Percentiles rank a stretch among this genome's conserved stretches.
These are phyloP conservation scores for Aricia artaxerxes DNA, from an alignment of 2,888 invertebrate species.

Conservation along the genomic window DNA sequence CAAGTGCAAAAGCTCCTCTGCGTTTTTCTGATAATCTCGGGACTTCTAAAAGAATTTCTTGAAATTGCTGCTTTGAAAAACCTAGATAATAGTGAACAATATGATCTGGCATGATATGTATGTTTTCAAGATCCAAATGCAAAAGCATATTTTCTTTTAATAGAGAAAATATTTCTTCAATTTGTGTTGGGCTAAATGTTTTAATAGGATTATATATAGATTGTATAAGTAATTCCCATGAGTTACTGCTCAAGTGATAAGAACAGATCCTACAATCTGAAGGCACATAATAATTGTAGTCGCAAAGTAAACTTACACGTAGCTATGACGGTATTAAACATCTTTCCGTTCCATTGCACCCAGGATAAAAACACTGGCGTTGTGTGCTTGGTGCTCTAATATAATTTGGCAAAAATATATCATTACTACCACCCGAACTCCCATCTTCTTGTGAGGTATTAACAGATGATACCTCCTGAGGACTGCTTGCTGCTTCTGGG, in stretches of 20 bases:
- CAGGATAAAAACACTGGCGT: neutral
- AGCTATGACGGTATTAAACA: neutral
- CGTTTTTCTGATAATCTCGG: neutral
- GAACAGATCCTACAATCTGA: no score
- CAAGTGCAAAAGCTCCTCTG: slow-evolving; percentile 29
- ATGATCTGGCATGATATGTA: neutral
- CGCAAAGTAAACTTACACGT: neutral
- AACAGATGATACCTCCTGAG: neutral
- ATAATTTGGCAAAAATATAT: neutral
- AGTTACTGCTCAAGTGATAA: no score
- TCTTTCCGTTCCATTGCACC: neutral
- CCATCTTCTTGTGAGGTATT: neutral
- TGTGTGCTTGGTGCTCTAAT: neutral
- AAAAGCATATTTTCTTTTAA: neutral
- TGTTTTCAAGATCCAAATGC: neutral
- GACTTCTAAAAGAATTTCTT: neutral
- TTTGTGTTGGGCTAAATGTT: neutral
- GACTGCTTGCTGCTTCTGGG: neutral
- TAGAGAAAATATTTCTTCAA: neutral
- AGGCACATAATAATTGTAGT: neutral
- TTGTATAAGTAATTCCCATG: no score
- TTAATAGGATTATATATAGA: no score
- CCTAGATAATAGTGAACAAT: neutral
- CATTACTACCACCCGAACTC: neutral
- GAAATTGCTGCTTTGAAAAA: neutral